Conservation (phyloP, 2,888 invertebrate species). For the Aromia moschata region DNA sequence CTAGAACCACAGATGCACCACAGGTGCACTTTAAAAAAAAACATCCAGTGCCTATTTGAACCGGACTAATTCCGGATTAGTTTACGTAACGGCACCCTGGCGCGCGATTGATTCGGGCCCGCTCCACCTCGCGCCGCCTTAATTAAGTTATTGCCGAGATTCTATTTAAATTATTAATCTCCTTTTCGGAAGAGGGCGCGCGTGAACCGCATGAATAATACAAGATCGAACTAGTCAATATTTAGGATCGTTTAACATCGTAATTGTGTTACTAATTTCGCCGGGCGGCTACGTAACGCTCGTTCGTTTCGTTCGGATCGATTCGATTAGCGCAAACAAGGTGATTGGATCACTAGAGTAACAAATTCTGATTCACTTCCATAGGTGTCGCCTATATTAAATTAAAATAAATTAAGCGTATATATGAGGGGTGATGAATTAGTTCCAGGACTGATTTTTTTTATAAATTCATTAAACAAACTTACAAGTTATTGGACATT, state of each 20-base stretch:
- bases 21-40: no score
- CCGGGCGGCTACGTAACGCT: constrained; percentile 6
- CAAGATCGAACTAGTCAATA: constrained; percentile 17
- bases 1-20: no score
- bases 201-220: constrained; percentile 13
- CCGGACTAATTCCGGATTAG: no score
- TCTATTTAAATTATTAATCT: constrained; percentile 11
- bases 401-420: no score
- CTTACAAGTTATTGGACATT: no score
- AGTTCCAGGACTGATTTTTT: no score
- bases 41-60: no score
- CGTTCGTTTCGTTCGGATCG: constrained; percentile 8
- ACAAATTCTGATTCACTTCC: no score
- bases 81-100: constrained; percentile 10
- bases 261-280: constrained; percentile 21
- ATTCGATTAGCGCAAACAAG: constrained; percentile 7
- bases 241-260: constrained; percentile 18
- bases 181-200: constrained; percentile 6
- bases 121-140: constrained; percentile 9
- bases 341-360: no score
- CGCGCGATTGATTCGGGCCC: constrained; percentile 18
- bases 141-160: constrained; percentile 20
- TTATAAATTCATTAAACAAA: no score
- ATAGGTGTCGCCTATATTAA: no score
- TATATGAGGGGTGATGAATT: no score